Percentiles rank a stretch among this genome's conserved stretches.
These are phyloP conservation scores for Teleiodes luculella DNA, from an alignment of 2,888 invertebrate genomes.

Conservation along the genomic window DNA sequence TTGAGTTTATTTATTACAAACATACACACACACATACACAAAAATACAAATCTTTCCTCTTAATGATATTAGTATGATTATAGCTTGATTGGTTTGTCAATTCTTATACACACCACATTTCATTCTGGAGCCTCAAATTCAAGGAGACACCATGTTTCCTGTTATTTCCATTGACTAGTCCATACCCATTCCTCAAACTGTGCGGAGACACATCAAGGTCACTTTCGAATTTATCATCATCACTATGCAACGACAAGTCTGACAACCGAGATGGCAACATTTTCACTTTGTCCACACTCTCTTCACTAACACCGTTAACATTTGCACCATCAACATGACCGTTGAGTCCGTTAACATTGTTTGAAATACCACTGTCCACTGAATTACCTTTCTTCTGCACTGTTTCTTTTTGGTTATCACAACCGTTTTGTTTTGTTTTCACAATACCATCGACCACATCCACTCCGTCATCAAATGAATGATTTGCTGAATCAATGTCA, in stretches of 20 bases:
- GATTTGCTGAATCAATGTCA: conserved; percentile 62
- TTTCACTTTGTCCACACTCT: conserved; percentile 41
- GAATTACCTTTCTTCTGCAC: conserved; percentile 58
- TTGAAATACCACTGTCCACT: conserved; percentile 68
- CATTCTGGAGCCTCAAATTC: conserved; percentile 65
- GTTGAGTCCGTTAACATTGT: conserved; percentile 49
- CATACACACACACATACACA: no score
- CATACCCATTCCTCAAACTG: conserved; percentile 39
- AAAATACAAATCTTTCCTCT: no score
- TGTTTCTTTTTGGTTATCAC: conserved; percentile 37
- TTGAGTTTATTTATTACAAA: no score
- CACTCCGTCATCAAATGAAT: conserved; percentile 66
- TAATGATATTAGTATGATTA: no score
- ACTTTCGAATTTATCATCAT: conserved; percentile 62
- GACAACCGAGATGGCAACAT: conserved; percentile 53
- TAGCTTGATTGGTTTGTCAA: no score
- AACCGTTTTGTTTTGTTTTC: conserved; percentile 42
- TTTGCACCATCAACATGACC: conserved; percentile 29
- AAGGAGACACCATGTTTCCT: conserved; percentile 64
- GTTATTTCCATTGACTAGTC: conserved; percentile 40
- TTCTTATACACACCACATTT: conserved; percentile 57
- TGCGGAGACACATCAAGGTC: conserved; percentile 54
- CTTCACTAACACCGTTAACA: conserved; percentile 30
- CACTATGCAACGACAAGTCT: conserved; percentile 62
- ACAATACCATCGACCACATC: conserved; percentile 62